Conservation (phyloP, 1,140 invertebrate genomes). For the Leptopilina boulardi region DNA sequence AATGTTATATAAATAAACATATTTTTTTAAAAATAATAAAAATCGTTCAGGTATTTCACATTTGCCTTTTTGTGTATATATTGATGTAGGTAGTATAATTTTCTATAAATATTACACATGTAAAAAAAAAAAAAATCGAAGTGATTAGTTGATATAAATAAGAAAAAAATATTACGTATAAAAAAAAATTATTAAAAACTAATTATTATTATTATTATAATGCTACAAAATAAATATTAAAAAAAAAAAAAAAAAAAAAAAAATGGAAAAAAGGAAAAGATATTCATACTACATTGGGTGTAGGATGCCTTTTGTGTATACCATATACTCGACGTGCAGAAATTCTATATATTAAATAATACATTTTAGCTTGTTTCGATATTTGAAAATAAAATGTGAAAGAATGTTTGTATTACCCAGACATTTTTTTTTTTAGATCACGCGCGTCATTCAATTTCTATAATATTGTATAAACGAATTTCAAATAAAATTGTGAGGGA, state of each 20-base stretch:
- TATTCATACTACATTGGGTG: constrained; percentile 66
- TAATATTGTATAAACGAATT: constrained; percentile 71
- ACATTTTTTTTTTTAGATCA: constrained; percentile 58
- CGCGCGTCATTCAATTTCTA: constrained; percentile 66
- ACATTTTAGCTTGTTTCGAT: constrained; percentile 55
- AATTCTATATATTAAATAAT: constrained; percentile 57
- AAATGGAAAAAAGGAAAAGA: constrained; percentile 40
- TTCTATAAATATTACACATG: constrained; percentile 70
- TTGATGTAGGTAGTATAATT: constrained; percentile 73
- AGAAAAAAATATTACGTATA: constrained; percentile 57
- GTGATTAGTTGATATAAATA: constrained; percentile 49
- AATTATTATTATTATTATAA: constrained; percentile 47
- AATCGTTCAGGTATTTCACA: constrained; percentile 74
- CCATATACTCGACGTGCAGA: constrained; percentile 67
- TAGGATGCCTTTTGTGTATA: constrained; percentile 69
- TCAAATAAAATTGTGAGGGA: constrained; percentile 69
- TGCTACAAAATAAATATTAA: constrained; percentile 34
- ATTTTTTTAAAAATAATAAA: constrained; percentile 68
- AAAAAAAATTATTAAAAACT: constrained; percentile 54
- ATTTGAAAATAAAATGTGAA: constrained; percentile 44
- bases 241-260: constrained; percentile 38
- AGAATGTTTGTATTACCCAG: constrained; percentile 51
- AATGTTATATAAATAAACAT: constrained; percentile 62
- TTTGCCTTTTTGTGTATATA: constrained; percentile 76
- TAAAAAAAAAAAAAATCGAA: constrained; percentile 51